Percentiles rank a stretch among this genome's conserved stretches.
phyloP scores from a whole-genome alignment of 2,113 vertebrate genomes.

The Asarcornis scutulata region DNA sequence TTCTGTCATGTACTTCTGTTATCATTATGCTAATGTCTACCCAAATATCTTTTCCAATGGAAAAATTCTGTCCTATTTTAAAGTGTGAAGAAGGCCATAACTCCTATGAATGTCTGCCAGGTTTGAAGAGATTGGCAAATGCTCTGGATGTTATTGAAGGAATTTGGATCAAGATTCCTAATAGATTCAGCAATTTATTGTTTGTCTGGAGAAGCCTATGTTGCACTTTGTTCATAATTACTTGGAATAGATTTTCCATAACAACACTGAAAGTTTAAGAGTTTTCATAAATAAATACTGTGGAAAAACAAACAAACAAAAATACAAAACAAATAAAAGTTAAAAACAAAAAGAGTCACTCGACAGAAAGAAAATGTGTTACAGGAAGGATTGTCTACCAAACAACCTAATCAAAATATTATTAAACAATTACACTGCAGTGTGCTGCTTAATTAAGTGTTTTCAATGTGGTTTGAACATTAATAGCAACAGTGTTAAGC shows the following conservation, averaged over 20 bases:
- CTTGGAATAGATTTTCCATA: neutral
- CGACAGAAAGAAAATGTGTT: slow-evolving; percentile 74
- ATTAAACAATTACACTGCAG: slow-evolving; percentile 87
- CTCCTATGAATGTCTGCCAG: neutral
- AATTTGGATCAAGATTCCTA: neutral
- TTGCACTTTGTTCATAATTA: neutral
- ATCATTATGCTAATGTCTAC: neutral
- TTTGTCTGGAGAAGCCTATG: neutral
- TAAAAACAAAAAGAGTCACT: slow-evolving; percentile 33
- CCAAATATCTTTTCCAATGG: neutral
- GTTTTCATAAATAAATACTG: slow-evolving; percentile 9
- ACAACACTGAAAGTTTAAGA: neutral
- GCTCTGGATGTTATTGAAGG: neutral
- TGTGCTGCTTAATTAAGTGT: slow-evolving; percentile 89
- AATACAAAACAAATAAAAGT: neutral
- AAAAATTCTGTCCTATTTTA: neutral
- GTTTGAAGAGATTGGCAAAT: neutral
- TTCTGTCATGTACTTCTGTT: neutral
- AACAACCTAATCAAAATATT: slow-evolving; percentile 90
- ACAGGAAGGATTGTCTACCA: slow-evolving; percentile 76
- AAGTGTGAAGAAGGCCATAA: neutral
- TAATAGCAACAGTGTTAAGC: slow-evolving; percentile 83
- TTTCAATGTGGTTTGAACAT: slow-evolving; percentile 83
- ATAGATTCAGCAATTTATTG: neutral
- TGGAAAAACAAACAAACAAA: neutral